These are phyloP conservation scores for Cygnus olor DNA, from an alignment of 2,797 vertebrate species.

Conservation along the genomic window DNA sequence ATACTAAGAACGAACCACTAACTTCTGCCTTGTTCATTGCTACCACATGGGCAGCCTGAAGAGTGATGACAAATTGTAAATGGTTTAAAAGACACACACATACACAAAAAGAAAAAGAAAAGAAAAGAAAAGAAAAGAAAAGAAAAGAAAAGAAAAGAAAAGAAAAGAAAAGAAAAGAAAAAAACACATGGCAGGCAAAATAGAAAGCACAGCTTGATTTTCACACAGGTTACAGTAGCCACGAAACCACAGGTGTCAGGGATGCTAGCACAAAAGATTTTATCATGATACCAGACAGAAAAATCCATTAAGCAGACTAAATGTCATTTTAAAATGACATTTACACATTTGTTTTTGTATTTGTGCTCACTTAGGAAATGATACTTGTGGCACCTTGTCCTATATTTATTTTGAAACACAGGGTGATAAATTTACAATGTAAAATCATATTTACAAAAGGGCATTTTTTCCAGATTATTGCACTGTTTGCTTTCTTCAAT, in stretches of 20 bases:
- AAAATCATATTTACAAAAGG: not conserved
- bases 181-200: not conserved
- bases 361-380: not conserved
- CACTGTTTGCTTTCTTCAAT: not conserved
- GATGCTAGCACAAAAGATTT: not conserved
- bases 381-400: not conserved
- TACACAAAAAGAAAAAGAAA: not conserved
- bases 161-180: not conserved
- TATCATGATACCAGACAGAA: not conserved
- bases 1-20: not conserved
- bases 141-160: not conserved
- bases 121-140: not conserved
- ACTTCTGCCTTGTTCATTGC: not conserved
- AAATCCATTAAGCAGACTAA: not conserved
- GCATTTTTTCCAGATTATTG: not conserved
- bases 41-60: conserved; percentile 14
- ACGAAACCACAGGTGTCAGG: not conserved
- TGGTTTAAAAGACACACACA: not conserved
- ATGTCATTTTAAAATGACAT: not conserved
- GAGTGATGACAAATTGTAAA: conserved; percentile 34
- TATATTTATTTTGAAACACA: not conserved
- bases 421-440: not conserved
- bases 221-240: conserved; percentile 6
- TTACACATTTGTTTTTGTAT: not conserved
- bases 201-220: not conserved